Conservation (phyloP, 2,113 vertebrate species). For the Mungos mungo region DNA sequence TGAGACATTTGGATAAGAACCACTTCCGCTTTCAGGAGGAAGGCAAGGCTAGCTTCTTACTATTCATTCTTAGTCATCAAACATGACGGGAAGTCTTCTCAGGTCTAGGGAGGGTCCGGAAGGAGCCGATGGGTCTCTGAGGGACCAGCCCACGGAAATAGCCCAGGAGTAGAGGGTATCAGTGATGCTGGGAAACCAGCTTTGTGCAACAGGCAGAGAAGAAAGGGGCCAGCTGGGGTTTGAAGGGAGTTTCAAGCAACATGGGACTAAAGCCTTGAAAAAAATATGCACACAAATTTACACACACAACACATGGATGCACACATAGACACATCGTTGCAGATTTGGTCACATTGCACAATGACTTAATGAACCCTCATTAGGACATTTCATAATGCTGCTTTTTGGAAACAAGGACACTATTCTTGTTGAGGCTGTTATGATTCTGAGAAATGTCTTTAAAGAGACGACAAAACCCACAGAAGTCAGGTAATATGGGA, state of each 20-base stretch:
- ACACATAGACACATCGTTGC: neutral
- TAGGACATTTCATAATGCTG: neutral
- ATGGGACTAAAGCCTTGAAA: neutral
- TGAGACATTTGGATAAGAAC: neutral
- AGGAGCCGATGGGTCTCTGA: neutral
- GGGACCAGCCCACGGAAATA: neutral
- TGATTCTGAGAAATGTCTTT: neutral
- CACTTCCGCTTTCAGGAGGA: conserved; percentile 64
- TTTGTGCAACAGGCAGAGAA: neutral
- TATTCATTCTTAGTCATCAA: conserved; percentile 43
- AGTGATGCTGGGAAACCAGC: neutral
- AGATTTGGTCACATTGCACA: neutral
- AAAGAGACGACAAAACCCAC: neutral
- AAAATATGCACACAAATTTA: neutral
- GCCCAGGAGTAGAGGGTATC: rapidly evolving
- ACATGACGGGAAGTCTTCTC: conserved; percentile 30
- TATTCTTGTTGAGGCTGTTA: neutral
- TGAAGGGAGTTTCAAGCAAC: neutral
- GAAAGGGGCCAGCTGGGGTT: neutral
- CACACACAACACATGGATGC: neutral
- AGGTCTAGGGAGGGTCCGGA: neutral
- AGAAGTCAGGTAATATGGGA: neutral
- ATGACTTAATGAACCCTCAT: neutral
- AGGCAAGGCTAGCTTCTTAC: neutral
- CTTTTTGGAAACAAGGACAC: neutral